These are phyloP conservation scores for Microctenopoma lineatum DNA, from an alignment of 2,797 vertebrate species.

Conservation along the genomic window DNA sequence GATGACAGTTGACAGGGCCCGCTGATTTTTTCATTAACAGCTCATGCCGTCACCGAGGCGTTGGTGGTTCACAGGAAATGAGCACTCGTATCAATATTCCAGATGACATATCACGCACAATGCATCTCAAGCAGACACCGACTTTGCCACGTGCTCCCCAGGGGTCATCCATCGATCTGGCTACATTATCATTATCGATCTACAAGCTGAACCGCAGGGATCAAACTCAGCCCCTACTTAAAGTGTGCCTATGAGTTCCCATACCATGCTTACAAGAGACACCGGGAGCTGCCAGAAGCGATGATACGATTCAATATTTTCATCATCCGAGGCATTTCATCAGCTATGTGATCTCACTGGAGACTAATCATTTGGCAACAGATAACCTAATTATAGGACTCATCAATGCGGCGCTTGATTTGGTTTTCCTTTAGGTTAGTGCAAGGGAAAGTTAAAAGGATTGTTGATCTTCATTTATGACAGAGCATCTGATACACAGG, in stretches of 20 bases:
- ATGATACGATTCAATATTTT: constrained; percentile 3
- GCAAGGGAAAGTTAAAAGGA: constrained; percentile 47
- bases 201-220: constrained; percentile 18
- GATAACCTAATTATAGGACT: constrained; percentile 44
- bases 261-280: background rate
- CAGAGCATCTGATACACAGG: constrained; percentile 53
- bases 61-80: constrained; percentile 74
- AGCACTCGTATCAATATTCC: constrained; percentile 73
- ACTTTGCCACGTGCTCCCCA: constrained; percentile 14
- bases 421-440: constrained; percentile 50
- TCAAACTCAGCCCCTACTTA: constrained; percentile 39
- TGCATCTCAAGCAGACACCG: constrained; percentile 55
- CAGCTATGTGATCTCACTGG: constrained; percentile 20
- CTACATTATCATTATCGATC: constrained; percentile 71
- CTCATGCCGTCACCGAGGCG: constrained; percentile 52
- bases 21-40: constrained; percentile 76
- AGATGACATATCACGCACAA: constrained; percentile 55
- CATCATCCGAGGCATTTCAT: constrained; percentile 32
- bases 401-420: constrained; percentile 34
- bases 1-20: constrained; percentile 71
- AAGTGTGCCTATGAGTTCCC: background rate
- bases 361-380: constrained; percentile 10
- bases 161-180: constrained; percentile 47
- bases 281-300: background rate
- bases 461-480: constrained; percentile 73